Percentiles rank a stretch among this genome's conserved stretches.
Evolutionary conservation across 2,113 vertebrate genomes (phyloP).

Genomic region (Ramphastos sulfuratus): DNA sequence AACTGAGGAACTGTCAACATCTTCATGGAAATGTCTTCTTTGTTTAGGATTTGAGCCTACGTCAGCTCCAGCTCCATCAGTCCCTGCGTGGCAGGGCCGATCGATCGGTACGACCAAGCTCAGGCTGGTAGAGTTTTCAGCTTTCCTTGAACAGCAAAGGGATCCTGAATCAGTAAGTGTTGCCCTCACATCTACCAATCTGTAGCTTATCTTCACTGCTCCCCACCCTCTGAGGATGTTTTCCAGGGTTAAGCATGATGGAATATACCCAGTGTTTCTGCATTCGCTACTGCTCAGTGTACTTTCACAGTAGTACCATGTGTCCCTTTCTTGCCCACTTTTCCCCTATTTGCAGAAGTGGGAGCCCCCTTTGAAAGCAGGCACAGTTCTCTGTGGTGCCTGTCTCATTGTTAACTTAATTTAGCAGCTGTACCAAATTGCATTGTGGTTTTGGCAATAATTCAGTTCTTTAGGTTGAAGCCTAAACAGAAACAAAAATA

Average conservation of each 20-base stretch:
- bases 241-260: not conserved
- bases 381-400: not conserved
- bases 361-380: not conserved
- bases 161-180: slow-evolving; percentile 92
- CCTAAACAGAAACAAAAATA: not conserved
- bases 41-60: slow-evolving; percentile 89
- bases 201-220: not conserved
- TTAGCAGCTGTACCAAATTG: slow-evolving; percentile 9
- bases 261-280: not conserved
- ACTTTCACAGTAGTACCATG: not conserved
- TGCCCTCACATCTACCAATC: not conserved
- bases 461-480: not conserved
- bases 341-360: not conserved
- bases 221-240: not conserved
- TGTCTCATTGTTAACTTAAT: slow-evolving; percentile 2
- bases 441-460: not conserved
- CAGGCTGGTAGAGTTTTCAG: slow-evolving; percentile 95
- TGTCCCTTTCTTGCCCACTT: not conserved
- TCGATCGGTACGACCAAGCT: slow-evolving; percentile 98
- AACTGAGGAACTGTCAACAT: not conserved
- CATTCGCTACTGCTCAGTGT: not conserved
- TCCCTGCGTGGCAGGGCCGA: slow-evolving; percentile 97
- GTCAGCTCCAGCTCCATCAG: slow-evolving; percentile 87
- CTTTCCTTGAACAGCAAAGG: slow-evolving; percentile 96
- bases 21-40: not conserved